Conservation (phyloP, 2,888 invertebrate genomes). For the Pristionchus maxplancki region DNA sequence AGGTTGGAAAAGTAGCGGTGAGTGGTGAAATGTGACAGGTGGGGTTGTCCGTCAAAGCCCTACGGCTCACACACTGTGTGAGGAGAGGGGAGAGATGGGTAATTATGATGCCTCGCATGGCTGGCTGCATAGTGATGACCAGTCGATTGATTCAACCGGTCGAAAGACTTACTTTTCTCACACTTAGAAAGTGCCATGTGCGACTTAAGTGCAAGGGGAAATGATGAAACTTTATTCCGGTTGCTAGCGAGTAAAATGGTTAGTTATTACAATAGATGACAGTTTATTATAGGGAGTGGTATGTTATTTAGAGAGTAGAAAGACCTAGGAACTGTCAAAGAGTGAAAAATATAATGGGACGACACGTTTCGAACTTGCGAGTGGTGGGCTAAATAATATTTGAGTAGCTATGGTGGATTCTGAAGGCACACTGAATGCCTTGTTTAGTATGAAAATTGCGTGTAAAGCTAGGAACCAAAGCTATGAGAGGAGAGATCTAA, state of each 20-base stretch:
- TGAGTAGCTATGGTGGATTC: not conserved
- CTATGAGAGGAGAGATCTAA: constrained; percentile 22
- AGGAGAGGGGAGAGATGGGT: constrained; percentile 37
- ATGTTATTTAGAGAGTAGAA: constrained; percentile 3
- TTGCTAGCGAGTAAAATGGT: not conserved
- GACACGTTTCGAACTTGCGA: constrained; percentile 46
- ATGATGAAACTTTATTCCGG: constrained; percentile 25
- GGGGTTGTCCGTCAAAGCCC: constrained; percentile 8
- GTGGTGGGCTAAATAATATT: not conserved
- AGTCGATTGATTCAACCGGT: constrained; percentile 44
- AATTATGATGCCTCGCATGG: constrained; percentile 49
- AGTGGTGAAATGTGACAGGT: constrained; percentile 33
- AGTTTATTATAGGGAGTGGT: constrained; percentile 14
- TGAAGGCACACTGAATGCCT: constrained; percentile 34
- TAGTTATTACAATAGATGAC: constrained; percentile 20
- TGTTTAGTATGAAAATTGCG: not conserved
- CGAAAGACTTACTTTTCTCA: not conserved
- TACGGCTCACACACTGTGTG: constrained; percentile 21
- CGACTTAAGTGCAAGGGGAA: not conserved
- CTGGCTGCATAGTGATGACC: constrained; percentile 26
- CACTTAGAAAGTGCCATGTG: constrained; percentile 13
- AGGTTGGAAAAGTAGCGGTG: not conserved
- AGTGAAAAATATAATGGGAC: not conserved
- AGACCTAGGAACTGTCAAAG: constrained; percentile 36
- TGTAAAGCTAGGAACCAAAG: not conserved